These are phyloP conservation scores for Rutilus rutilus DNA, from an alignment of 2,113 vertebrate genomes.

Conservation along the genomic window DNA sequence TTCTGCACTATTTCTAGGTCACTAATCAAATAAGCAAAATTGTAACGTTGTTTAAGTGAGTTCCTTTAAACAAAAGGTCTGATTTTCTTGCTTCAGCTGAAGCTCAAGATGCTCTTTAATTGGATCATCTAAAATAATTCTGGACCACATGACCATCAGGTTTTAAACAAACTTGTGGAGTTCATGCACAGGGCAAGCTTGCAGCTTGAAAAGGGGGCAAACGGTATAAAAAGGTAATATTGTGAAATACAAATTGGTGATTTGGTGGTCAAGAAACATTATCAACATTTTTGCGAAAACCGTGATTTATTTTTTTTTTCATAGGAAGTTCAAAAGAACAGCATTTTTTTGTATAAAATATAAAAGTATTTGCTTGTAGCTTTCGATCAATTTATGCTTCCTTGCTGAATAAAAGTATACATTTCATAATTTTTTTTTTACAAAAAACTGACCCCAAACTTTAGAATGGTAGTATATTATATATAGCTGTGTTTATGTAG, in stretches of 20 bases:
- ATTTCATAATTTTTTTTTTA: no score
- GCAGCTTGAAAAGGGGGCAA: no score
- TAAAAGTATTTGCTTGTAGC: not conserved
- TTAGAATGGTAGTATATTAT: not conserved
- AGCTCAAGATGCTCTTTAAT: not conserved
- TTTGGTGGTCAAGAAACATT: not conserved
- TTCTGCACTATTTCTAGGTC: not conserved
- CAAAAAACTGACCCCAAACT: not conserved
- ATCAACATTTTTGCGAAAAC: no score
- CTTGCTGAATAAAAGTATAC: not conserved
- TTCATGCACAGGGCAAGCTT: not conserved
- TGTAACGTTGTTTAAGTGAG: not conserved
- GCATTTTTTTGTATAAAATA: not conserved
- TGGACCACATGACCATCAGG: not conserved
- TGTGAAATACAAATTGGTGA: not conserved
- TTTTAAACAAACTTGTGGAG: not conserved
- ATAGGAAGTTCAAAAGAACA: no score
- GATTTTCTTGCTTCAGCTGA: not conserved
- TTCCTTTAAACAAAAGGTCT: not conserved
- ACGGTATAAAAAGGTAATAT: no score
- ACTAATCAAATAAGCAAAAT: not conserved
- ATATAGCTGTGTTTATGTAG: not conserved
- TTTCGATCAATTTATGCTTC: no score
- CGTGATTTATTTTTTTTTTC: no score
- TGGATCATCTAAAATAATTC: not conserved